Conservation (phyloP, 1,140 invertebrate genomes). For the Thaumatotibia leucotreta region DNA sequence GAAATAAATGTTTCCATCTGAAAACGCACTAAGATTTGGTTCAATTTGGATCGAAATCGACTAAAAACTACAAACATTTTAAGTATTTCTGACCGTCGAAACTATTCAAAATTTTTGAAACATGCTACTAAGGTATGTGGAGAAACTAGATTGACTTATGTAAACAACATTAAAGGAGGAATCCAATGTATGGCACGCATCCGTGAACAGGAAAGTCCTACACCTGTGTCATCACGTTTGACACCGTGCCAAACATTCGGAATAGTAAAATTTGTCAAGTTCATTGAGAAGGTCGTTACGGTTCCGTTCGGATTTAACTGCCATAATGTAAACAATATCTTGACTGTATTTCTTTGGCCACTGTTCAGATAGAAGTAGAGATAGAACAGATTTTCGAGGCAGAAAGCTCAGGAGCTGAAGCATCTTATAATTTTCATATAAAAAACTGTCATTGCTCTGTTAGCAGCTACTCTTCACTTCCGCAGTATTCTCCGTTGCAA, state of each 20-base stretch:
- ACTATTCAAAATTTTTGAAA: background rate
- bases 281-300: conserved; percentile 30
- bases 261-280: conserved; percentile 35
- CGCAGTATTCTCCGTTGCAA: too few species aligned
- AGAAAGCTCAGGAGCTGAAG: too few species aligned
- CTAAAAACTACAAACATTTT: background rate
- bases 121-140: background rate
- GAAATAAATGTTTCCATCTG: too few species aligned
- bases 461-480: too few species aligned
- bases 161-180: background rate
- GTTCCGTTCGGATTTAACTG: conserved; percentile 12
- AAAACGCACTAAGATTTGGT: too few species aligned
- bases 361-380: too few species aligned
- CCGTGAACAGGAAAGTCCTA: conserved; percentile 5
- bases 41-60: too few species aligned
- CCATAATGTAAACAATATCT: background rate
- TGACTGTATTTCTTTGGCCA: too few species aligned
- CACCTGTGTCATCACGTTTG: conserved; percentile 5
- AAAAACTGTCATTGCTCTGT: too few species aligned
- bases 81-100: background rate
- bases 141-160: background rate
- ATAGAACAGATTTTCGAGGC: too few species aligned
- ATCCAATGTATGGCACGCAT: background rate
- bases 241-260: conserved; percentile 7
- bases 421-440: too few species aligned